Percentiles rank a stretch among this genome's conserved stretches.
These are phyloP conservation scores for Gadus macrocephalus DNA, from an alignment of 2,113 vertebrate genomes.

Conservation along the genomic window DNA sequence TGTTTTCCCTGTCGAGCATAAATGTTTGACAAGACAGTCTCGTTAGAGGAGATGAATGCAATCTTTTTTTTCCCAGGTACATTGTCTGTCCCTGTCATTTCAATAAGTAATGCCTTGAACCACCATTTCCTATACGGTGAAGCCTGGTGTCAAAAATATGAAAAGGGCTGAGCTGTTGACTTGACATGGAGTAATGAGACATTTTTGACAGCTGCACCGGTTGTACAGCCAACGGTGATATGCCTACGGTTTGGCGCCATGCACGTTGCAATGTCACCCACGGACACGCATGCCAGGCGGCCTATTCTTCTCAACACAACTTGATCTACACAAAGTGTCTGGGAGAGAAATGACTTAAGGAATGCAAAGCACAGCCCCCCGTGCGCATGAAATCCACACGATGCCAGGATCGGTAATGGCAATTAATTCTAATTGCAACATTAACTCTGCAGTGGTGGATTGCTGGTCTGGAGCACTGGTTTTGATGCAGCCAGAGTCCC, in stretches of 20 bases:
- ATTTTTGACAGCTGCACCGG: conserved; percentile 57
- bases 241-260: conserved; percentile 41
- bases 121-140: conserved; percentile 40
- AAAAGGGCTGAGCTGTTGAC: conserved; percentile 50
- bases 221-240: conserved; percentile 48
- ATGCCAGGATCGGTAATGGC: conserved; percentile 33
- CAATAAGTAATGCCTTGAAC: conserved; percentile 61
- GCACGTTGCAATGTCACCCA: conserved; percentile 20
- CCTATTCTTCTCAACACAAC: conserved; percentile 16
- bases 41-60: conserved; percentile 51
- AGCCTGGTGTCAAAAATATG: conserved; percentile 60
- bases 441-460: conserved; percentile 24
- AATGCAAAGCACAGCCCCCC: conserved; percentile 2
- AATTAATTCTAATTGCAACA: conserved; percentile 64
- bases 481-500: conserved; percentile 49
- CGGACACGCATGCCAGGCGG: background rate
- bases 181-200: conserved; percentile 62
- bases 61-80: conserved; percentile 49
- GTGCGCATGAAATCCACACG: too few species aligned
- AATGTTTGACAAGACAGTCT: conserved; percentile 67
- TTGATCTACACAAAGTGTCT: conserved; percentile 34
- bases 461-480: conserved; percentile 38
- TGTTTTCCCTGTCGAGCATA: conserved; percentile 59
- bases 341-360: conserved; percentile 20
- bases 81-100: conserved; percentile 58